Conservation (phyloP, 2,797 vertebrate species). For the Syngnathus acus region DNA sequence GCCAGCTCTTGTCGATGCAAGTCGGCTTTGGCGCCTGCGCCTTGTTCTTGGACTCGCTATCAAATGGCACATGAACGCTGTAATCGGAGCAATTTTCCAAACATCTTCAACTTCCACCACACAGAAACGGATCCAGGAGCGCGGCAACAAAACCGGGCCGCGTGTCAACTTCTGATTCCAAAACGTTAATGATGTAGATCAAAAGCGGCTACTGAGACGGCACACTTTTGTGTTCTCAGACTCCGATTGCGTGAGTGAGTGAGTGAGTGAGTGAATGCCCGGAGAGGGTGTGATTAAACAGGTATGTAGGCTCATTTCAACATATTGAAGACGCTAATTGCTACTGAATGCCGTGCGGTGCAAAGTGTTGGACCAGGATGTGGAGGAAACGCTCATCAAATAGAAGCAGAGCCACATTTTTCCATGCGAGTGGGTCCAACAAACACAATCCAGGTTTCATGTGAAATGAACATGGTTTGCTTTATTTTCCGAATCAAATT, state of each 20-base stretch:
- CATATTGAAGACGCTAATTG: conserved; percentile 64
- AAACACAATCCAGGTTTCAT: conserved; percentile 44
- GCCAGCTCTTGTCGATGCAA: conserved; percentile 78
- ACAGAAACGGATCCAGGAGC: conserved; percentile 69
- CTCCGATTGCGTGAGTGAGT: conserved; percentile 45
- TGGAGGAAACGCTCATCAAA: conserved; percentile 41
- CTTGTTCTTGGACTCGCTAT: conserved; percentile 81
- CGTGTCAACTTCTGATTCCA: conserved; percentile 65
- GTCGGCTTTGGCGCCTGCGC: conserved; percentile 79
- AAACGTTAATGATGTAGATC: conserved; percentile 75
- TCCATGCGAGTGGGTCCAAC: conserved; percentile 31
- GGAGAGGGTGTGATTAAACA: conserved; percentile 64
- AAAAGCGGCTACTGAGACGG: conserved; percentile 62
- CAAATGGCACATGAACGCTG: conserved; percentile 79
- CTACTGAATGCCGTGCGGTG: conserved; percentile 47
- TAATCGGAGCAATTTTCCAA: conserved; percentile 77
- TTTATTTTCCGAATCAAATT: conserved; percentile 1
- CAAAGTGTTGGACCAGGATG: conserved; percentile 48
- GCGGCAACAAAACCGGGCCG: conserved; percentile 61
- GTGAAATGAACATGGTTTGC: conserved; percentile 6
- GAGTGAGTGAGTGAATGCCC: conserved; percentile 45
- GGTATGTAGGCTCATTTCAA: conserved; percentile 59
- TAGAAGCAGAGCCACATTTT: conserved; percentile 25
- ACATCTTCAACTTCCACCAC: conserved; percentile 73
- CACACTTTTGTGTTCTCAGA: conserved; percentile 50